These are phyloP conservation scores for Philhelius pedissequus DNA, from an alignment of 2,888 invertebrate species.

Conservation along the genomic window DNA sequence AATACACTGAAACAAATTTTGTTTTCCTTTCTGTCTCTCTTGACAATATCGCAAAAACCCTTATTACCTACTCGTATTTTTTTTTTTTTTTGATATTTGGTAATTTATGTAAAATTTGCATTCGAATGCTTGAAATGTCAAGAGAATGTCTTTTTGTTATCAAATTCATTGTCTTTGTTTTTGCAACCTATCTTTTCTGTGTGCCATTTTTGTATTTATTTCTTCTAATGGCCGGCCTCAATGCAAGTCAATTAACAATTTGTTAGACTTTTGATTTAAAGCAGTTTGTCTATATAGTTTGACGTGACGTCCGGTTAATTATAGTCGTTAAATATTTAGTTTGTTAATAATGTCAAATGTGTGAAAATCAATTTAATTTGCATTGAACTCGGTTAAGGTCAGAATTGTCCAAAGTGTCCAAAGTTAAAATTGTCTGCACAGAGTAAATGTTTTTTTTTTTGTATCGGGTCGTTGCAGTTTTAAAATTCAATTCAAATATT, in stretches of 20 bases:
- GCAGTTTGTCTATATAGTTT: too few species aligned
- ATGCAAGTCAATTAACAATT: background rate
- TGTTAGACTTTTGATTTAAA: background rate
- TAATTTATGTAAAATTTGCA: slow-evolving; percentile 35
- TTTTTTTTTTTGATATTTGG: background rate
- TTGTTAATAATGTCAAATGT: background rate
- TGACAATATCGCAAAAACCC: background rate
- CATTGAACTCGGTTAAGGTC: background rate
- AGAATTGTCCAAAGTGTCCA: slow-evolving; percentile 15
- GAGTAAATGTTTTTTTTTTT: background rate
- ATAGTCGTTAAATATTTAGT: background rate
- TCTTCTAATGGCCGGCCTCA: background rate
- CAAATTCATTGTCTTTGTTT: slow-evolving; percentile 8
- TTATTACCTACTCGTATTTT: too few species aligned
- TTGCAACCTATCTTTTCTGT: slow-evolving; percentile 31
- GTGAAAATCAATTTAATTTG: background rate
- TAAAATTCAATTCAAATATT: background rate
- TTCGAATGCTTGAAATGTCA: slow-evolving; percentile 60
- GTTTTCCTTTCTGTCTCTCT: background rate
- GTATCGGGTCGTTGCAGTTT: background rate
- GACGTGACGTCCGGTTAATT: background rate
- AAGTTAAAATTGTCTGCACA: slow-evolving; percentile 13
- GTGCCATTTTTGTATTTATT: slow-evolving; percentile 1
- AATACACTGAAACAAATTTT: background rate
- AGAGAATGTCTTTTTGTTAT: slow-evolving; percentile 44